Conservation (phyloP, 2,797 vertebrate species). For the Perodicticus potto region DNA sequence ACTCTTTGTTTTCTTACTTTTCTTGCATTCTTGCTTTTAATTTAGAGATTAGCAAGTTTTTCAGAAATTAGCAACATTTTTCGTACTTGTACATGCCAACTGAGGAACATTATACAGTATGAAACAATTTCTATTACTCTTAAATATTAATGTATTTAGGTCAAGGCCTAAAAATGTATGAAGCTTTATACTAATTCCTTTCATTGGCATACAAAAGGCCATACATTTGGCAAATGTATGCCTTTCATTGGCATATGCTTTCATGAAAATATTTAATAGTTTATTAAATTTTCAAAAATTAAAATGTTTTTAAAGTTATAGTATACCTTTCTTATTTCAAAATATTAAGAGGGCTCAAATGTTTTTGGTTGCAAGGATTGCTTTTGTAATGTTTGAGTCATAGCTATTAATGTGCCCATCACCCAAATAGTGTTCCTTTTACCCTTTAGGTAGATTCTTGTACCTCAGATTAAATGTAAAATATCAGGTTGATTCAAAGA, state of each 20-base stretch:
- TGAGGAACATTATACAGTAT: conserved; percentile 12
- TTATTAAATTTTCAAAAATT: neutral
- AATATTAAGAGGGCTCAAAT: neutral
- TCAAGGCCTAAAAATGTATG: neutral
- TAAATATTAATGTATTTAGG: neutral
- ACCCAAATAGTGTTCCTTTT: neutral
- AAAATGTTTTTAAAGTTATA: neutral
- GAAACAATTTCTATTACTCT: conserved; percentile 1
- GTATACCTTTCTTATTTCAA: neutral
- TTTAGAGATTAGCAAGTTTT: neutral
- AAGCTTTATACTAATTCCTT: neutral
- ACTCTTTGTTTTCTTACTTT: neutral
- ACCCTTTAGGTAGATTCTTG: neutral
- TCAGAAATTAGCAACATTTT: neutral
- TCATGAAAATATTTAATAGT: neutral
- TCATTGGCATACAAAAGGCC: neutral
- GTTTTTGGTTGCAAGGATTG: neutral
- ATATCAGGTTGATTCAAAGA: neutral
- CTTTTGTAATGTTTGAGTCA: neutral
- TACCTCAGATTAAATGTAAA: neutral
- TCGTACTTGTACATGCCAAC: neutral
- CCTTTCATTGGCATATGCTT: neutral
- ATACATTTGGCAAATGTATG: too few species aligned
- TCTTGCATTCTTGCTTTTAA: neutral
- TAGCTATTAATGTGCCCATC: neutral